Conservation (phyloP, 2,113 vertebrate genomes). For the Anarhynchus alexandrinus region DNA sequence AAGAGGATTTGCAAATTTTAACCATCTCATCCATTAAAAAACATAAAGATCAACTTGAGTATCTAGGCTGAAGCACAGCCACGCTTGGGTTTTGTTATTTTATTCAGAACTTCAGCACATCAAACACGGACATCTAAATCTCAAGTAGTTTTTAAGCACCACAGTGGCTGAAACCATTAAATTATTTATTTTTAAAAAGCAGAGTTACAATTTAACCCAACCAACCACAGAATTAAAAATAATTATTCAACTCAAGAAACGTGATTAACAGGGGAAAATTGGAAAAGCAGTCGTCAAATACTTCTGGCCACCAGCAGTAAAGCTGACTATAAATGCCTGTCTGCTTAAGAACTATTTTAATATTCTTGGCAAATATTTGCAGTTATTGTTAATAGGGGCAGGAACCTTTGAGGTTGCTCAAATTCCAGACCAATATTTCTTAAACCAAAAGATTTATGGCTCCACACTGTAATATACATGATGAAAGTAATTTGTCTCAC, state of each 20-base stretch:
- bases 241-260: background rate
- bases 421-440: background rate
- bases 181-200: background rate
- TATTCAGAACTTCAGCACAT: background rate
- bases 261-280: background rate
- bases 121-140: background rate
- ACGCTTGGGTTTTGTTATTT: background rate
- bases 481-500: background rate
- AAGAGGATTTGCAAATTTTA: slow-evolving; percentile 32
- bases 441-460: background rate
- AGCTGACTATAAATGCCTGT: background rate
- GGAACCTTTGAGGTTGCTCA: background rate
- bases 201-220: background rate
- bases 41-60: background rate
- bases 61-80: background rate
- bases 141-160: background rate
- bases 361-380: background rate
- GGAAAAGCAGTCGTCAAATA: background rate
- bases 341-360: background rate
- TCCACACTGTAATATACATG: background rate
- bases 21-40: background rate
- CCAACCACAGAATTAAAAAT: background rate
- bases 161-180: background rate
- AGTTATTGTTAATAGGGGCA: background rate
- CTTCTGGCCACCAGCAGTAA: background rate